phyloP scores from a whole-genome alignment of 1,140 invertebrate genomes.

The Leptinotarsa texana region DNA sequence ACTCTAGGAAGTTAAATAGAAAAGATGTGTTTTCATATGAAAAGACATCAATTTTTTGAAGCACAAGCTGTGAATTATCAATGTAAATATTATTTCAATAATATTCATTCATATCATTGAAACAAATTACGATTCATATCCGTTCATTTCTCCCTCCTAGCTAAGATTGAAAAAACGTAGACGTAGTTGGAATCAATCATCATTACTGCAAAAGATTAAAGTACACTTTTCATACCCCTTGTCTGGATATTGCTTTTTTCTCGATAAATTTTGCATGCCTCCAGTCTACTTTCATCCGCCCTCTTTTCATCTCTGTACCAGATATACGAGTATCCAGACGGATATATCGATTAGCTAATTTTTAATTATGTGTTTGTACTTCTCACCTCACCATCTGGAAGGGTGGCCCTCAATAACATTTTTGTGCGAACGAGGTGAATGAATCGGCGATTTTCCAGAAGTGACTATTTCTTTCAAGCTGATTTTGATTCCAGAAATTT shows the following conservation, averaged over 20 bases:
- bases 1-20: too few species aligned
- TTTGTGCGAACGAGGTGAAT: neutral
- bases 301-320: conserved; percentile 16
- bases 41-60: too few species aligned
- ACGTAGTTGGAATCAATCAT: conserved; percentile 14
- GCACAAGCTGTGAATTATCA: too few species aligned
- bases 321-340: conserved; percentile 23
- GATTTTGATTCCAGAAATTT: too few species aligned
- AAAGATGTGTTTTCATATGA: too few species aligned
- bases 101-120: too few species aligned
- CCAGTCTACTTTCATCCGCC: conserved; percentile 22
- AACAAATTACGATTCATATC: neutral
- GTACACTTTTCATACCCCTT: neutral
- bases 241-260: conserved; percentile 24
- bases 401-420: neutral
- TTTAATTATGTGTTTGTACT: conserved; percentile 26
- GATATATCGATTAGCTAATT: conserved; percentile 27
- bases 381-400: conserved; percentile 23
- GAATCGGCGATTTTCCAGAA: too few species aligned
- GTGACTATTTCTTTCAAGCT: too few species aligned
- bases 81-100: too few species aligned
- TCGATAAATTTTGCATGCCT: conserved; percentile 25
- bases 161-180: neutral
- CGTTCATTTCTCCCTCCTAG: neutral
- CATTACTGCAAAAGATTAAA: conserved; percentile 9